Evolutionary conservation across 2,888 invertebrate species (phyloP), one percentile per base, ranked within the genome.

Genomic region (Thysanoteuthis rhombus): DNA sequence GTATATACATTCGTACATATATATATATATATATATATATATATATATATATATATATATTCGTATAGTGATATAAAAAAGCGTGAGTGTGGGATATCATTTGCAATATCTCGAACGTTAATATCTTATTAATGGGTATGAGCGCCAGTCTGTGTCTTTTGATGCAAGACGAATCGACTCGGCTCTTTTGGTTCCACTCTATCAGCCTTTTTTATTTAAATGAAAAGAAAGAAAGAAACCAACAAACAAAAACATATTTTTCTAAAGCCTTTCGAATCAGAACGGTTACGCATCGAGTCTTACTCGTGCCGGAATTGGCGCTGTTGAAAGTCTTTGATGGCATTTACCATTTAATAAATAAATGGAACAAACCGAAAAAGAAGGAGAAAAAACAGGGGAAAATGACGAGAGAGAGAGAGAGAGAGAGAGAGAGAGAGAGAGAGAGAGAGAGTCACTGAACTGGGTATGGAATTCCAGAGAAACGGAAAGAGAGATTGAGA

Each of bases 171-270:
- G 75, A 36, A 75, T 75, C 36, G 75, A 75, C 75, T 75, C 25
- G 75, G 75, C n/a, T 75, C 75, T 75, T 75, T 75, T 75, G n/a
- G 75, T 75, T 75, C n/a, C 75, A n/a, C n/a, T 36, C 12, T n/a
- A n/a, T 75, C 75, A 75, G 75, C n/a, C n/a, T n/a, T 75, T 58
- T 52, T 75, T 75, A 75, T 75, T n/a, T 75, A 75, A 75, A 75
- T n/a, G 75, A 10, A n/a, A n/a, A 75, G 36, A n/a, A 36, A 12
- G 4, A 36, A 75, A n/a, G 36, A 75, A 12, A 36, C n/a, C n/a
- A n/a, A n/a, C n/a, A n/a, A n/a, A n/a, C n/a, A n/a, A n/a, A n/a
- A n/a, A n/a, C n/a, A 58, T 58, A 8, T 42, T 12, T 52, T 75
- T 75, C 16, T n/a, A 36, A 75, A 75, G 36, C n/a, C n/a, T 36